These are phyloP conservation scores for Lasioglossum figueresi DNA, from an alignment of 2,888 invertebrate species.

Conservation along the genomic window DNA sequence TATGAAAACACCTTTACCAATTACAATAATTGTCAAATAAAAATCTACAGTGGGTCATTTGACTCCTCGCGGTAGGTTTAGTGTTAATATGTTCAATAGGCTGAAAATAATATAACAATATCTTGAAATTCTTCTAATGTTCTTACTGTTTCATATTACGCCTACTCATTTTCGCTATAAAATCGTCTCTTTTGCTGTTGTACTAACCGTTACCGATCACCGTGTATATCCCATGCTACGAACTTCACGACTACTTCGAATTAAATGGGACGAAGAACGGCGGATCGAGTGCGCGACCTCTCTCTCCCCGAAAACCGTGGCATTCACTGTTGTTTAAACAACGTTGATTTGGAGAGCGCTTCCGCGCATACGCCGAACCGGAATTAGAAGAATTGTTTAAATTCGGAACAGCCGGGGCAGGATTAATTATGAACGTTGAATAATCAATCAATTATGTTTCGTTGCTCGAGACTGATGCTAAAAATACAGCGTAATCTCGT, in stretches of 20 bases:
- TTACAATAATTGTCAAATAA: no score
- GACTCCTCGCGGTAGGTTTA: no score
- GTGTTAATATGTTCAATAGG: no score
- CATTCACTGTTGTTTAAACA: not conserved
- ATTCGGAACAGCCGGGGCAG: not conserved
- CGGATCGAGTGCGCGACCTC: not conserved
- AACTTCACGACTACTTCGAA: not conserved
- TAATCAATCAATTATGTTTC: constrained; percentile 19
- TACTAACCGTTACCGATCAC: not conserved
- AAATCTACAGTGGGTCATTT: no score
- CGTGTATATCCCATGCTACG: not conserved
- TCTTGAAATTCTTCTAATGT: no score
- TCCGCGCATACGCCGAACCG: not conserved
- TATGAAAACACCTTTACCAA: no score
- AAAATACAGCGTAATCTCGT: constrained; percentile 18
- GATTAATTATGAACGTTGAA: constrained; percentile 23
- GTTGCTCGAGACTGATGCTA: not conserved
- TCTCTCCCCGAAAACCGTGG: not conserved
- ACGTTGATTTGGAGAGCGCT: not conserved
- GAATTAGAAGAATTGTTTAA: not conserved
- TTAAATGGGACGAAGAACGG: not conserved
- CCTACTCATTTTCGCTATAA: no score
- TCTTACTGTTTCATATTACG: no score
- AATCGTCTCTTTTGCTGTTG: not conserved
- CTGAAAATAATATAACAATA: no score